Evolutionary conservation across 2,113 vertebrate genomes (phyloP).

Genomic region (Orthonyx spaldingii): DNA sequence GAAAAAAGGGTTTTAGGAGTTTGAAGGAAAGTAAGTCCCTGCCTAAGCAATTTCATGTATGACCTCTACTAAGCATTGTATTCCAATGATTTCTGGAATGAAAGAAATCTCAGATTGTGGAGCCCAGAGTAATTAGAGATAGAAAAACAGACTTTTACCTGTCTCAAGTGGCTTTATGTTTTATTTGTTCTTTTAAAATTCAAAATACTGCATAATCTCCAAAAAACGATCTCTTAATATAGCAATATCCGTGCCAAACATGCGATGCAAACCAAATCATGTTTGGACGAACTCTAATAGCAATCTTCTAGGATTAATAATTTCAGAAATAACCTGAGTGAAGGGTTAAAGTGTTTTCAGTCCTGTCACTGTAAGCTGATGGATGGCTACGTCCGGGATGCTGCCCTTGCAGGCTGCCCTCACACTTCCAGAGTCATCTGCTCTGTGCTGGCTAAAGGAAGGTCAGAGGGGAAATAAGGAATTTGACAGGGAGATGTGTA

Average conservation of each 20-base stretch:
- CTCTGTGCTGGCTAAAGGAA: not conserved
- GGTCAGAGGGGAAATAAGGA: conserved; percentile 38
- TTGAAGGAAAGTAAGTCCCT: not conserved
- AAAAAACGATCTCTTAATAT: not conserved
- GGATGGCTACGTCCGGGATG: not conserved
- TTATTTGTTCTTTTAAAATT: not conserved
- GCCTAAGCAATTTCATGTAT: not conserved
- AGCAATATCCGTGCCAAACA: not conserved
- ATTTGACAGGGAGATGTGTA: conserved; percentile 1
- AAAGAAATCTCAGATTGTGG: not conserved
- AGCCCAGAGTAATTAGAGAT: not conserved
- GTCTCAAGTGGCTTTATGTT: not conserved
- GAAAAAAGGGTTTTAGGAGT: not conserved
- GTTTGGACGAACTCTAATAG: not conserved
- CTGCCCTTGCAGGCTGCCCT: not conserved
- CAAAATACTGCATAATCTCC: not conserved
- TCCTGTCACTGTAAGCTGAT: not conserved
- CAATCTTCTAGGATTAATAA: not conserved
- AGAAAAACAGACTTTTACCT: not conserved
- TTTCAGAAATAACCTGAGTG: not conserved
- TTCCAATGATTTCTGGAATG: not conserved
- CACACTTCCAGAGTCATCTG: not conserved
- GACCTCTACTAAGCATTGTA: not conserved
- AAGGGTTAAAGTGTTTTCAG: not conserved
- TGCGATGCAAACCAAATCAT: not conserved